Evolutionary conservation across 2,888 invertebrate genomes (phyloP).

Genomic region (Dryococelus australis): DNA sequence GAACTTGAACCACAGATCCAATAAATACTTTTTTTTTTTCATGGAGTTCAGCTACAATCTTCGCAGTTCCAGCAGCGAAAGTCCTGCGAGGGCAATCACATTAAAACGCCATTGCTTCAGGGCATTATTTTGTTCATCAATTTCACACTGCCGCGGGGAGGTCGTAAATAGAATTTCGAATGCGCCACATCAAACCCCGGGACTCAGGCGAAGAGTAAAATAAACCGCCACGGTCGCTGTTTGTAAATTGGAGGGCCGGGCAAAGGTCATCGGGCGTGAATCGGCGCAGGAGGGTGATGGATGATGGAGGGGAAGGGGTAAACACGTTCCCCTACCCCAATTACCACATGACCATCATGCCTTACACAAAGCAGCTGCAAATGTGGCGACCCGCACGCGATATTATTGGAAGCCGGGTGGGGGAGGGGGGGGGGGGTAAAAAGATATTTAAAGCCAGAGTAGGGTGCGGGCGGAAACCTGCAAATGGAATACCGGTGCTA

Average conservation of each 20-base stretch:
- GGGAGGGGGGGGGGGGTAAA: background rate
- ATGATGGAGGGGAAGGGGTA: background rate
- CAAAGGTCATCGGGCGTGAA: background rate
- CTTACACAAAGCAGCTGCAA: conserved; percentile 1
- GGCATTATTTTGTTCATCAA: background rate
- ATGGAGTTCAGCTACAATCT: no score
- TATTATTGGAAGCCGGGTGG: background rate
- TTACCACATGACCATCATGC: background rate
- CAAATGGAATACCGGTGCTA: background rate
- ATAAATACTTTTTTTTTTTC: no score
- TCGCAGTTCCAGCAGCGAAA: no score
- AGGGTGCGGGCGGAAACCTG: background rate
- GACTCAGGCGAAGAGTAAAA: background rate
- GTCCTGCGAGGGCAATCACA: no score
- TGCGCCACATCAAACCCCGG: background rate
- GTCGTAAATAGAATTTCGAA: conserved; percentile 1
- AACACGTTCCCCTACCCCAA: background rate
- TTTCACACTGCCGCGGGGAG: background rate
- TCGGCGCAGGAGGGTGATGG: background rate
- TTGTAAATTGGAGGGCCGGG: background rate
- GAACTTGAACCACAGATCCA: no score
- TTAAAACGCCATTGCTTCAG: no score
- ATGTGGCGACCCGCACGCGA: background rate
- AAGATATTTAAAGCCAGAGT: no score
- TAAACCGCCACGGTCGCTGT: background rate